Evolutionary conservation across 2,113 vertebrate genomes (phyloP).

Genomic region (Cavia porcellus): DNA sequence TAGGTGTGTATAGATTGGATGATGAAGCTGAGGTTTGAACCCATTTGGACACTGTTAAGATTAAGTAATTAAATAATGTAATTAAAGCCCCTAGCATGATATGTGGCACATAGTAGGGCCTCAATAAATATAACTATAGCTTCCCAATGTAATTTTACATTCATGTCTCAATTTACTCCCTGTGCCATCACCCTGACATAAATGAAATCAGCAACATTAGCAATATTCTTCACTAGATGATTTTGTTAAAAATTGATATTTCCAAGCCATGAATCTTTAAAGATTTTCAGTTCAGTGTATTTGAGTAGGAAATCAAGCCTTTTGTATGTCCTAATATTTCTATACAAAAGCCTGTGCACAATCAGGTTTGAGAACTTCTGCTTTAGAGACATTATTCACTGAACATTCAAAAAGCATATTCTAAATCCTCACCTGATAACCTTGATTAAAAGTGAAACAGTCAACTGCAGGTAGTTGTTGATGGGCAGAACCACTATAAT

Average conservation of each 20-base stretch:
- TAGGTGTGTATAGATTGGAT: background rate
- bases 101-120: background rate
- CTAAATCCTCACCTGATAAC: background rate
- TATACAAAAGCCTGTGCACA: background rate
- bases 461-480: background rate
- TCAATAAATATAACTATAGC: constrained; percentile 6
- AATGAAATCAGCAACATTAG: constrained; percentile 17
- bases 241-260: constrained; percentile 5
- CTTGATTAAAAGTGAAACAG: constrained; percentile 7
- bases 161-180: constrained; percentile 1
- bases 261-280: background rate
- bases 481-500: background rate
- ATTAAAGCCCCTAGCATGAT: background rate
- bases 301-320: background rate
- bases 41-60: background rate
- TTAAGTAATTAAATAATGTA: constrained; percentile 26
- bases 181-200: background rate
- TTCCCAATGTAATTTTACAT: background rate
- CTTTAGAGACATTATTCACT: constrained; percentile 27
- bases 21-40: background rate
- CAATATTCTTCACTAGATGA: constrained; percentile 16
- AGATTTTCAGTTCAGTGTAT: background rate
- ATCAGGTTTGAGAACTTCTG: background rate
- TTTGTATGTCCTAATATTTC: background rate
- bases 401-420: background rate